Percentiles rank a stretch among this genome's conserved stretches.
phyloP scores from a whole-genome alignment of 2,113 vertebrate genomes.

The Lophius piscatorius region DNA sequence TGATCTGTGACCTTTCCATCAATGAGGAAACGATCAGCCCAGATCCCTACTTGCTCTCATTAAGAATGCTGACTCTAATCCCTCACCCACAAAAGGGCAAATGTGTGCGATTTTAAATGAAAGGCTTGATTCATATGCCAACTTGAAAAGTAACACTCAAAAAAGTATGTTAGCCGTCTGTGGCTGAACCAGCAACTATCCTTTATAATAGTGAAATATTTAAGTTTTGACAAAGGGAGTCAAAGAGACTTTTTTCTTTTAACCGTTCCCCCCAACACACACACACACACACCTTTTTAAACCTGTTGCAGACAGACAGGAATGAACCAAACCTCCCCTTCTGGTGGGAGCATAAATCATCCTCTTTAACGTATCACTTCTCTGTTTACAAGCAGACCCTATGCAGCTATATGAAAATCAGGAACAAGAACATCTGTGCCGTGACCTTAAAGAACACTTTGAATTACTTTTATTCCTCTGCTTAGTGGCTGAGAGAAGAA shows the following conservation, averaged over 20 bases:
- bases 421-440: conserved; percentile 28
- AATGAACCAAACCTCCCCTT: no score
- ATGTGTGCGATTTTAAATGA: conserved; percentile 7
- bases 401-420: conserved; percentile 4
- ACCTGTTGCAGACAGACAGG: no score
- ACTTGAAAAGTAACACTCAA: conserved; percentile 1
- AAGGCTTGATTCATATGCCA: not conserved
- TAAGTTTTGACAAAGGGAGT: no score
- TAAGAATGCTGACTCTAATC: conserved; percentile 56
- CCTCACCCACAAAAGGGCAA: conserved; percentile 53
- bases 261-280: no score
- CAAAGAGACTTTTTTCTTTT: no score
- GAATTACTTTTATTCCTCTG: conserved; percentile 41
- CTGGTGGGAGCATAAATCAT: no score
- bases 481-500: conserved; percentile 21
- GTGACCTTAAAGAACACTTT: conserved; percentile 49
- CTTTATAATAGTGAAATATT: no score
- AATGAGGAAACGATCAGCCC: conserved; percentile 49
- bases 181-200: not conserved
- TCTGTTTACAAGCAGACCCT: no score
- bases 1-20: conserved; percentile 60
- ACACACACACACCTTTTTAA: no score
- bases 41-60: conserved; percentile 49
- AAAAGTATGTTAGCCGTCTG: conserved; percentile 8
- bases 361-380: no score